Conservation (phyloP, 2,888 invertebrate genomes). For the Pammene aurita region DNA sequence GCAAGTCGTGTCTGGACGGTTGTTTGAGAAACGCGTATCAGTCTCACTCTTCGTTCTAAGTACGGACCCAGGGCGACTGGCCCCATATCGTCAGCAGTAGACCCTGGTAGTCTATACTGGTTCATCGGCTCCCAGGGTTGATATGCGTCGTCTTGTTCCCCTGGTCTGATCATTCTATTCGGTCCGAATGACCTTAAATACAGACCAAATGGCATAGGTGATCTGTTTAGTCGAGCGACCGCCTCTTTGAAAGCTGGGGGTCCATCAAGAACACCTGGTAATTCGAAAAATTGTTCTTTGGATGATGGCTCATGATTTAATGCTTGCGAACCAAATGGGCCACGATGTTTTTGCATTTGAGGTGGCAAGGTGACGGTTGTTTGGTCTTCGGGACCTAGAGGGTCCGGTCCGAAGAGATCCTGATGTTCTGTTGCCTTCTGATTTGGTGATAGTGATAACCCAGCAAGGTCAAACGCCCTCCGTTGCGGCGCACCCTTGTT, state of each 20-base stretch:
- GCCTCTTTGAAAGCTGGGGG: not conserved
- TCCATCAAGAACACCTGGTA: conserved; percentile 10
- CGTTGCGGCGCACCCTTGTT: not conserved
- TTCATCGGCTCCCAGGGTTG: not conserved
- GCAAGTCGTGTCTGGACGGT: not conserved
- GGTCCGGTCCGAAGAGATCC: not conserved
- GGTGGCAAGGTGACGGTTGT: not conserved
- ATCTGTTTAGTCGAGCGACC: not conserved
- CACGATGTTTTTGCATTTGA: not conserved
- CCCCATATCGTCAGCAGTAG: not conserved
- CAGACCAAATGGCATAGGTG: not conserved
- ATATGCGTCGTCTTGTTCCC: not conserved
- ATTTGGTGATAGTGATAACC: not conserved
- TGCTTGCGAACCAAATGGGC: not conserved
- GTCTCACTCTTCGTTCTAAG: not conserved
- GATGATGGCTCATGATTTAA: not conserved
- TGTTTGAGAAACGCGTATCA: not conserved
- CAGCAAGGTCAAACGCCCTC: not conserved
- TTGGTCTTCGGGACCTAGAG: not conserved
- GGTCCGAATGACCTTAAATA: too few relatives aligned
- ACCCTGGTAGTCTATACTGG: not conserved
- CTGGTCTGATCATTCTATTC: not conserved
- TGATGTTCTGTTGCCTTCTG: not conserved
- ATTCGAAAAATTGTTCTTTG: not conserved
- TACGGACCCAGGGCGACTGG: conserved; percentile 1